These are phyloP conservation scores for Acanthoscelides obtectus DNA, from an alignment of 2,888 invertebrate genomes.

Conservation along the genomic window DNA sequence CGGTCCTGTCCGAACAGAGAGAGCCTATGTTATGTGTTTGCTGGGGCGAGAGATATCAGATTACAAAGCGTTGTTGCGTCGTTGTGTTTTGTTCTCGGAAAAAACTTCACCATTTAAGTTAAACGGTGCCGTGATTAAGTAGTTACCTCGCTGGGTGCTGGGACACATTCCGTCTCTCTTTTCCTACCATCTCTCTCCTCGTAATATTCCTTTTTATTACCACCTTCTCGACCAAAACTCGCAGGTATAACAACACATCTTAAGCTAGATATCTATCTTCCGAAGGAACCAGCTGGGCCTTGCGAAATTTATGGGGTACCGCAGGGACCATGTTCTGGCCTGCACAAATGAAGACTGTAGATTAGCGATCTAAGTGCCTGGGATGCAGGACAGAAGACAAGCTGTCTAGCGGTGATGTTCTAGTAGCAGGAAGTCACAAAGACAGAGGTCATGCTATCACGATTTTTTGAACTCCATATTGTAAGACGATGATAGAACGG, in stretches of 20 bases:
- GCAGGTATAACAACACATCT: not conserved
- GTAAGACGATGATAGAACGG: too few relatives aligned
- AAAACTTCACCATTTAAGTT: conserved; percentile 42
- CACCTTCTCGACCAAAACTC: not conserved
- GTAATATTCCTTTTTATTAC: not conserved
- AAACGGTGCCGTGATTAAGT: conserved; percentile 40
- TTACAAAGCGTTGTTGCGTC: conserved; percentile 31
- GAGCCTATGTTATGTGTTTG: not conserved
- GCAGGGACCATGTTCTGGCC: not conserved
- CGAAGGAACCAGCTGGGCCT: not conserved
- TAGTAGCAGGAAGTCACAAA: too few relatives aligned
- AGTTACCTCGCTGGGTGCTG: conserved; percentile 37
- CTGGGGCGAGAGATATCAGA: conserved; percentile 40
- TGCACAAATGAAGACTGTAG: not conserved
- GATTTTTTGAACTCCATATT: too few relatives aligned
- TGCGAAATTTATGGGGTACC: not conserved
- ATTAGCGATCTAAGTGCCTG: not conserved
- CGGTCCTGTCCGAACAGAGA: not conserved
- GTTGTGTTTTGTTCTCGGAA: conserved; percentile 36
- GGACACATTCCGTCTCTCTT: conserved; percentile 11
- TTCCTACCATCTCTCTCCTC: not conserved
- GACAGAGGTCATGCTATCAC: too few relatives aligned
- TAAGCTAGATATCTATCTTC: not conserved
- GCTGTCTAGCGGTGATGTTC: too few relatives aligned
- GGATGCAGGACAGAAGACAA: not conserved